Base-by-base conservation (phyloP, 2,888 invertebrate genomes). In the Thereva unica region DNA sequence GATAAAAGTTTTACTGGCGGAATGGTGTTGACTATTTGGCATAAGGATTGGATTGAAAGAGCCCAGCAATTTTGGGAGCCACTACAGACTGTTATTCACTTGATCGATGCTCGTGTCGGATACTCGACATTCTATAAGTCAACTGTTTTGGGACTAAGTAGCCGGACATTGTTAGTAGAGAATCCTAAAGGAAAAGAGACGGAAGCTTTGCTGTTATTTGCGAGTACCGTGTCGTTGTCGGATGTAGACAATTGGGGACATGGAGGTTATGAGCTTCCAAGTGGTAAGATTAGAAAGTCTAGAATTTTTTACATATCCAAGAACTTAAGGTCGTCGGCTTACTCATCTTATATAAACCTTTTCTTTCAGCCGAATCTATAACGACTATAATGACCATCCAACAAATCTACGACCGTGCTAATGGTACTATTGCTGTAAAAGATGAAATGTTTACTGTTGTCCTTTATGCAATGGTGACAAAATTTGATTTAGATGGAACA, bases 401-500 rank as follows among this genome's bases (percentile, higher is more conserved):
- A 54, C 85, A 86, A 74, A 82, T 89, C 54, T 80, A 85, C 67
- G 80, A 83, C 50, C 80, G 79, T 64, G 74, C 75, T 41, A 80
- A 81, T 72, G 71, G 82, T 74, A 67, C 82, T 76, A 71, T 71
- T 41, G 64, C 78, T 77, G 54, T 76, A 71, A 77, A 78, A 56
- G 80, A 80, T 67, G 82, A 85, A 10, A 86, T 88, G 42, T 89
- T 92, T 76, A 87, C 89, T n/a, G 88, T 87, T 2, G 81, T 89
- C 4, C 77, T 92, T 5, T 87, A 86, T 74, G 90, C 86, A 0
- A 77, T 86, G 59, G 82, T 92, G 7, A 87, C 88, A 2, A 85
- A 87, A 55, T 82, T 91, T n/a, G 89, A 92, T 77, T 80, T 92
- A 59, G 91, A 91, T 70, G 87, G 87, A 0, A 77, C 82, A 3